A percentile compares a stretch with the other conserved stretches of the same genome.
Evolutionary conservation across 2,113 vertebrate genomes (phyloP).

Genomic region (Chamaetylas fuelleborni): DNA sequence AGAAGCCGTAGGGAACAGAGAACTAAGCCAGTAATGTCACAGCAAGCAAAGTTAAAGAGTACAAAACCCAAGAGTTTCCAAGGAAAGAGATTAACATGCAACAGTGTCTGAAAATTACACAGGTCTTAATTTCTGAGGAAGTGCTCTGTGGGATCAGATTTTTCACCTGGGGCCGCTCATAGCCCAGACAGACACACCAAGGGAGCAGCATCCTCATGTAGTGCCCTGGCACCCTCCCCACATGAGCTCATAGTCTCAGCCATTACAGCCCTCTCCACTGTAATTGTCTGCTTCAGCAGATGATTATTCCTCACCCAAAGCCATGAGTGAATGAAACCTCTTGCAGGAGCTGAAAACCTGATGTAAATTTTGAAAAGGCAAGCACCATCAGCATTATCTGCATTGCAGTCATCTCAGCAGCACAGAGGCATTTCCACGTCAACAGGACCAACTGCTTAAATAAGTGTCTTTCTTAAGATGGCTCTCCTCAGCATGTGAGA

Average conservation of each 20-base stretch:
- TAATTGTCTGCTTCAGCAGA: not conserved
- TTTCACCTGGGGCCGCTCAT: not conserved
- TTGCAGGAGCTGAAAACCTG: not conserved
- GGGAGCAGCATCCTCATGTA: not conserved
- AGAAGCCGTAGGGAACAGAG: not conserved
- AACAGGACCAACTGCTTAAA: not conserved
- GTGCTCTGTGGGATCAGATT: not conserved
- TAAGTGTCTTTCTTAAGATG: not conserved
- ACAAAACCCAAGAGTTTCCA: not conserved
- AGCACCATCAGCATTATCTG: conserved; percentile 19
- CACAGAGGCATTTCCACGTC: not conserved
- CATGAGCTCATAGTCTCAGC: not conserved
- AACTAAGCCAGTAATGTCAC: not conserved
- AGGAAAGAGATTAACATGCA: not conserved
- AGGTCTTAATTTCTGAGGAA: not conserved
- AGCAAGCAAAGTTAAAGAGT: not conserved
- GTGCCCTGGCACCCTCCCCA: not conserved
- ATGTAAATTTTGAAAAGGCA: not conserved
- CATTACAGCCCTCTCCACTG: not conserved
- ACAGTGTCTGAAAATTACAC: rapidly evolving
- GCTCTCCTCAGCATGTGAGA: not conserved
- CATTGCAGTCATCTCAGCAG: conserved; percentile 51
- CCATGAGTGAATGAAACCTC: not conserved
- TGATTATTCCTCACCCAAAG: not conserved
- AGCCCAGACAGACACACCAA: rapidly evolving